Percentiles rank a stretch among this genome's conserved stretches.
These are phyloP conservation scores for Scolanthus callimorphus DNA, from an alignment of 92 coral and sea anemone genomes.

Conservation along the genomic window DNA sequence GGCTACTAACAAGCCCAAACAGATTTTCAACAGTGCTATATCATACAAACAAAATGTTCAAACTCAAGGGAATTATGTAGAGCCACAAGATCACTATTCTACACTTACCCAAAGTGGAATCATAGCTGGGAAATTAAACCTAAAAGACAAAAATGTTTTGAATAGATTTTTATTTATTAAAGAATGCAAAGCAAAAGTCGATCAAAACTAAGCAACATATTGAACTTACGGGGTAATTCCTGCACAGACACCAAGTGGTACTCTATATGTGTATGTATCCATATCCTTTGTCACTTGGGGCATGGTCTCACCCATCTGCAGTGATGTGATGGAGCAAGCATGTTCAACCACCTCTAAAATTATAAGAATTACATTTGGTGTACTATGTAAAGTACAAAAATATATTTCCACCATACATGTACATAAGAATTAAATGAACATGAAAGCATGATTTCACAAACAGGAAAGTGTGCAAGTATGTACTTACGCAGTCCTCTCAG, in stretches of 20 bases:
- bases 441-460: no score
- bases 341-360: conserved; percentile 97
- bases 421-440: not conserved
- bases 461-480: no score
- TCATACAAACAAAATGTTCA: not conserved
- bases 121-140: conserved; percentile 99
- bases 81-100: no score
- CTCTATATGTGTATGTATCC: conserved; percentile 95
- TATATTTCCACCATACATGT: not conserved
- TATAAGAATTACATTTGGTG: not conserved
- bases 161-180: not conserved
- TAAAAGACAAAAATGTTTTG: conserved; percentile 17
- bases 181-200: no score
- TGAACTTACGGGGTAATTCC: conserved; percentile 94
- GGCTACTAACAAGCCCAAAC: conserved; percentile 22
- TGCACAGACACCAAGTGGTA: conserved; percentile 94
- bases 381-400: not conserved
- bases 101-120: conserved; percentile 94
- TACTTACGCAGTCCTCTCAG: conserved; percentile 95
- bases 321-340: conserved; percentile 93
- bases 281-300: conserved; percentile 92
- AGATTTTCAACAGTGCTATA: conserved; percentile 40
- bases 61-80: no score
- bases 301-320: conserved; percentile 99
- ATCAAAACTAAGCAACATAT: no score